Percentiles rank a stretch among this genome's conserved stretches.
Conservation (phyloP, 2,113 vertebrate species). For the Gadus macrocephalus region DNA sequence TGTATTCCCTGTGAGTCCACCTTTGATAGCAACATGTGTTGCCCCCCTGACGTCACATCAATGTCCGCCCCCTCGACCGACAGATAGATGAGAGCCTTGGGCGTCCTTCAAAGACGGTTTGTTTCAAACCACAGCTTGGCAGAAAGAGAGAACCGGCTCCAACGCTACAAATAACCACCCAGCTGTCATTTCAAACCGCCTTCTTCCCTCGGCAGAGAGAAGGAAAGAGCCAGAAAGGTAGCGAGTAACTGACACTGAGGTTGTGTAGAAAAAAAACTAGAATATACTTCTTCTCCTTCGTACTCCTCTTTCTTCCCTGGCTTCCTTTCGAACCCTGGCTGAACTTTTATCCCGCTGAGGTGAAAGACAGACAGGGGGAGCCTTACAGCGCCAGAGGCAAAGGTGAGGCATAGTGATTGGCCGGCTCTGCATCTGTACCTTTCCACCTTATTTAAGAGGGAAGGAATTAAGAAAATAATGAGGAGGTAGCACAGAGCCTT, state of each 20-base stretch:
- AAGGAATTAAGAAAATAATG: too few relatives aligned
- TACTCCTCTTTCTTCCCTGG: conserved; percentile 24
- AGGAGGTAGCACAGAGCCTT: too few relatives aligned
- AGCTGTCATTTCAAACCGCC: conserved; percentile 32
- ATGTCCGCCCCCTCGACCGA: conserved; percentile 18
- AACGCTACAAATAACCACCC: conserved; percentile 1
- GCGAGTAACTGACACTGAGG: conserved; percentile 35
- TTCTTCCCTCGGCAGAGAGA: conserved; percentile 24
- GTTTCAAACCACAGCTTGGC: conserved; percentile 24
- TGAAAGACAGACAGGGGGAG: conserved; percentile 24
- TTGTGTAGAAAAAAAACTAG: not conserved
- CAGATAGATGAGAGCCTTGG: conserved; percentile 18
- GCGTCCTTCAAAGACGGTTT: conserved; percentile 9
- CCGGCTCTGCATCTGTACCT: too few relatives aligned
- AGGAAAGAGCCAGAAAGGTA: conserved; percentile 21
- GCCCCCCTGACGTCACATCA: conserved; percentile 11
- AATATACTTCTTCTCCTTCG: conserved; percentile 16
- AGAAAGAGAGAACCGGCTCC: conserved; percentile 10
- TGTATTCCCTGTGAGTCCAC: conserved; percentile 10
- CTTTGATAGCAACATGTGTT: conserved; percentile 13
- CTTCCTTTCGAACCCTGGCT: conserved; percentile 55
- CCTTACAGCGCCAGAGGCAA: not conserved
- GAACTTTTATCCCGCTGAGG: conserved; percentile 50
- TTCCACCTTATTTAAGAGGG: too few relatives aligned
- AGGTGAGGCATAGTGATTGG: not conserved